Evolutionary conservation across 2,888 invertebrate species (phyloP), one percentile per base, ranked within the genome.

Genomic region (Meiosimyza decipiens): DNA sequence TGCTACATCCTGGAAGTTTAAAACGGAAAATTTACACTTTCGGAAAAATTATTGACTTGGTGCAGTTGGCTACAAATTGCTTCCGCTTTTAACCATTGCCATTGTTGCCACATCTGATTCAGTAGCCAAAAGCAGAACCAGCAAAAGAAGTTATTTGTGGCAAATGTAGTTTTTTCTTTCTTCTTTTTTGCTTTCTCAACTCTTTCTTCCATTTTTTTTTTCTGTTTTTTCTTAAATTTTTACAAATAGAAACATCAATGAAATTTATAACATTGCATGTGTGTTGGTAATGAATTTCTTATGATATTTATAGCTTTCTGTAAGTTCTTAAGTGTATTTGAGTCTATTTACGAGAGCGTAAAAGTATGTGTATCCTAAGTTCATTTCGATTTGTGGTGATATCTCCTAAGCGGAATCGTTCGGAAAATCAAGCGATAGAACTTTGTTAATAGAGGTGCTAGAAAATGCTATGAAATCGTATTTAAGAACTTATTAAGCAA

Each of bases 181-280:
- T 51, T 62, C 50, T n/a, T 22, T 2, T 22, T 11, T 4, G 47
- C 12, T 57, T 59, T 68, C 50, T 7, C n/a, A 28, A 18, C 59
- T 49, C 28, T 73, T 6, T 40, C 3, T 51, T 51, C 13, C n/a
- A 4, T 6, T 16, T 62, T 18, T 50, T 62, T 13, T 18, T 7
- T 33, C 28, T 7, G 12, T 52, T 57, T 59, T 33, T 57, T 28
- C 28, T 28, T 28, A 3, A 28, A 28, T 3, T 16, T 50, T 50
- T 57, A 22, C 81, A 81, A 83, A 82, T 83, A 83, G 83, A 82
- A 82, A 82, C 83, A 82, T 82, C 83, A 82, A 83, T 82, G 79
- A 82, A 82, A 82, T 82, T 82, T 82, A 77, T 75, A 73, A 79
- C 80, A 79, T 82, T 80, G 81, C 81, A 81, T 83, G 83, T 82